Conservation (phyloP, 2,888 invertebrate genomes). For the Eudasyphora cyanicolor region DNA sequence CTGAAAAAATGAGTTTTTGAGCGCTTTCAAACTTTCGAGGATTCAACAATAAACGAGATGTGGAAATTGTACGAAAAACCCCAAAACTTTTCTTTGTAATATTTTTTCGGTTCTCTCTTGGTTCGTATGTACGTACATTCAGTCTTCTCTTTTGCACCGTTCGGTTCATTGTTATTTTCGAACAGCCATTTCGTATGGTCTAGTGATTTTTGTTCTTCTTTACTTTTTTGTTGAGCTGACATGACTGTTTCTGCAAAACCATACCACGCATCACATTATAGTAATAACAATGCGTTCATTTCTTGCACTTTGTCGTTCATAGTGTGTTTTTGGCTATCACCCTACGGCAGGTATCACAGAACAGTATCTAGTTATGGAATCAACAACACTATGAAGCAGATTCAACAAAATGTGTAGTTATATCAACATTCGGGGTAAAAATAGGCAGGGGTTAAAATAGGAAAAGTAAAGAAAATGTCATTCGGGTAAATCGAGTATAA, state of each 20-base stretch:
- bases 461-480: too few species aligned
- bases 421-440: too few species aligned
- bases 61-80: slow-evolving; percentile 37
- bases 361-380: too few species aligned
- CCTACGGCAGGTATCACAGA: not conserved
- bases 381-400: too few species aligned
- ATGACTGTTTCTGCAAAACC: slow-evolving; percentile 53
- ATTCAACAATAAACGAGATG: slow-evolving; percentile 51
- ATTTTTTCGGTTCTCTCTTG: too few species aligned
- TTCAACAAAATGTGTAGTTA: too few species aligned
- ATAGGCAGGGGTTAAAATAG: too few species aligned
- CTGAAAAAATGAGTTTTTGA: slow-evolving; percentile 46
- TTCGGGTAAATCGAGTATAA: too few species aligned
- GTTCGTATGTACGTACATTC: not conserved
- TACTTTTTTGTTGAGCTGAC: slow-evolving; percentile 24
- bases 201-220: slow-evolving; percentile 46
- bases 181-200: slow-evolving; percentile 61
- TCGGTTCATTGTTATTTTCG: slow-evolving; percentile 33
- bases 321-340: not conserved
- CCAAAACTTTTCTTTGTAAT: slow-evolving; percentile 41
- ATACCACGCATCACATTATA: slow-evolving; percentile 46
- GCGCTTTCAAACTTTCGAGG: slow-evolving; percentile 44
- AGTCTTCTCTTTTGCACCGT: too few species aligned
- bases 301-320: slow-evolving; percentile 51
- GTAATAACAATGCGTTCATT: slow-evolving; percentile 60